Conservation (phyloP, 2,113 vertebrate species). For the Thomomys bottae region DNA sequence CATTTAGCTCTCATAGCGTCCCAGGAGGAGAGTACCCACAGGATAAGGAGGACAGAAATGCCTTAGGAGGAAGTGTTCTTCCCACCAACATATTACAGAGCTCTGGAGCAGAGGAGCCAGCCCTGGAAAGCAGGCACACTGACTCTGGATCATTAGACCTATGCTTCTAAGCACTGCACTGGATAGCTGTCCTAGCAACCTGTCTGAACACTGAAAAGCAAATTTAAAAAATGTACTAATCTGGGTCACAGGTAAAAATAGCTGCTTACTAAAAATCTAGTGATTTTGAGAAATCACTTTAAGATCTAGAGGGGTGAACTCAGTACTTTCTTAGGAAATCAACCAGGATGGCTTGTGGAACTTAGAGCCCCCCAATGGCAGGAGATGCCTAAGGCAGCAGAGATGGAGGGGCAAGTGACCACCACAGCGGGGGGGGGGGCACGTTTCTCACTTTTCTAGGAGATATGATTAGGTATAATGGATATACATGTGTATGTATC, state of each 20-base stretch:
- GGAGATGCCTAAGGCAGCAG: not conserved
- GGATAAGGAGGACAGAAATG: not conserved
- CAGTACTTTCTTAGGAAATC: not conserved
- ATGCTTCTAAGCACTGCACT: not conserved
- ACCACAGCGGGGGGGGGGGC: not conserved
- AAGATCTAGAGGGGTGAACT: not conserved
- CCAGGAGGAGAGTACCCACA: too few species aligned
- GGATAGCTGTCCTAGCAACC: not conserved
- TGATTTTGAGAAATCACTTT: conserved; percentile 36
- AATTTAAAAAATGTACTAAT: not conserved
- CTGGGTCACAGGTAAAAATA: not conserved
- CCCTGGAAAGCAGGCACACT: not conserved
- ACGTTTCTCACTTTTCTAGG: not conserved
- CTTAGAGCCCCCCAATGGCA: not conserved
- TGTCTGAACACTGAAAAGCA: not conserved
- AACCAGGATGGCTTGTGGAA: not conserved
- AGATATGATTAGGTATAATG: not conserved
- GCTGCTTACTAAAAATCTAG: not conserved
- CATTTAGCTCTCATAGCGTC: not conserved
- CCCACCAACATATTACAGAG: accelerated
- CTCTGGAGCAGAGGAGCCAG: not conserved
- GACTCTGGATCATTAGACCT: not conserved
- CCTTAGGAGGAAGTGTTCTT: not conserved
- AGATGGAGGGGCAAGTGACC: not conserved
- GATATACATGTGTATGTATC: not conserved